These are phyloP conservation scores for Heliconius hortense DNA, from an alignment of 2,888 invertebrate species.

Conservation along the genomic window DNA sequence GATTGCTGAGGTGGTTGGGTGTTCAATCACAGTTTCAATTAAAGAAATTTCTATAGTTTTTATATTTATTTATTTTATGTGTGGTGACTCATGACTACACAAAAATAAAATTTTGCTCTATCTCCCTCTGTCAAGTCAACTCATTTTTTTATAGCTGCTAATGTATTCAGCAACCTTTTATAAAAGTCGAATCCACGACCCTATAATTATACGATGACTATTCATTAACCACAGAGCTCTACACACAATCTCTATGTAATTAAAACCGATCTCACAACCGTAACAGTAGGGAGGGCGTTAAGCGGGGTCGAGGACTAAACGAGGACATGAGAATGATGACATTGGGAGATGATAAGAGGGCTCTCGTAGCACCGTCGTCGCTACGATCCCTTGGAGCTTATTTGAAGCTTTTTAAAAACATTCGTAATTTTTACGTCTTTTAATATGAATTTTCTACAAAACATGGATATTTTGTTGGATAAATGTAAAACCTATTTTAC, in stretches of 20 bases:
- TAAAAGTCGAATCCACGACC: background rate
- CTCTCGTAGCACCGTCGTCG: background rate
- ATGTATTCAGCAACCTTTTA: background rate
- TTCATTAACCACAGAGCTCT: background rate
- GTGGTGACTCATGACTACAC: no score
- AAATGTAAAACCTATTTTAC: background rate
- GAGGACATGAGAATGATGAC: conserved; percentile 18
- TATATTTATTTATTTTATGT: no score
- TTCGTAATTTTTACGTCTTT: background rate
- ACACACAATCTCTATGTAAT: background rate
- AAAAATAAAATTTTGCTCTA: no score
- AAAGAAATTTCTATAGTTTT: no score
- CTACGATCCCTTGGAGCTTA: background rate
- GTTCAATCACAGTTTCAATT: background rate
- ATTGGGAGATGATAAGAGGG: conserved; percentile 19
- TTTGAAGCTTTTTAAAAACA: background rate
- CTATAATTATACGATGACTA: no score
- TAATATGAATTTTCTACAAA: background rate
- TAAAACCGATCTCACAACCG: conserved; percentile 2
- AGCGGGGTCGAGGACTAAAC: conserved; percentile 5
- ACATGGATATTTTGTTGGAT: background rate
- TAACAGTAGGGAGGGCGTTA: background rate
- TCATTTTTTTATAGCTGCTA: no score
- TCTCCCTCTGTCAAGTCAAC: no score
- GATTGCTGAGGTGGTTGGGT: background rate